Percentiles rank a stretch among this genome's conserved stretches.
These are phyloP conservation scores for Drosophila pseudotakahashii DNA, from an alignment of 2,888 invertebrate genomes.

Conservation along the genomic window DNA sequence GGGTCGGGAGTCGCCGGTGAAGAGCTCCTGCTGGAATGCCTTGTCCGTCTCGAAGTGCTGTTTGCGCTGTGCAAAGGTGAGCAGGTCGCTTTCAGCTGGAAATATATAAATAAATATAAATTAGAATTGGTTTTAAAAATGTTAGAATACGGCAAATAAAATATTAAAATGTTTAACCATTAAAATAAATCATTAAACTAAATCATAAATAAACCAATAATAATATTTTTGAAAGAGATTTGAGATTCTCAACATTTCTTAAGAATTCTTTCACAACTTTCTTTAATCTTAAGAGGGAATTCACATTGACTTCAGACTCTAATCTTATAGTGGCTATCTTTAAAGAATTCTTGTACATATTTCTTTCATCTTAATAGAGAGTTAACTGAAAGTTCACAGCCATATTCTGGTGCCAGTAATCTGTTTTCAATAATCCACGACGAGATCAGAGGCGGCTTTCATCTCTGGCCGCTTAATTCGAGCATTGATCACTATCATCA, in stretches of 20 bases:
- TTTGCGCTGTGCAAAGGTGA: slow-evolving; percentile 92
- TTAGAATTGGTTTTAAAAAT: neutral
- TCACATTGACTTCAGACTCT: too few relatives aligned
- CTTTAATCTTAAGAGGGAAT: neutral
- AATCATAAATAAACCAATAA: too few relatives aligned
- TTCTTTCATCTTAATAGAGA: neutral
- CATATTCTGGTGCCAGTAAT: neutral
- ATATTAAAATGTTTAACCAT: too few relatives aligned
- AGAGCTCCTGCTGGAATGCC: slow-evolving; percentile 89
- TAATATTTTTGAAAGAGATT: too few relatives aligned
- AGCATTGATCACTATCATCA: slow-evolving; percentile 34
- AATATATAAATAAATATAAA: neutral
- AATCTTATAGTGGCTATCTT: too few relatives aligned
- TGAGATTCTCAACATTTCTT: too few relatives aligned
- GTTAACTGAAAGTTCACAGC: neutral
- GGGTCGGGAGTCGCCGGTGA: slow-evolving; percentile 90
- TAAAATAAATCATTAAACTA: too few relatives aligned
- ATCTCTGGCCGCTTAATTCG: slow-evolving; percentile 16
- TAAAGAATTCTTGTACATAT: neutral
- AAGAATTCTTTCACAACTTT: neutral
- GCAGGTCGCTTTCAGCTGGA: slow-evolving; percentile 97
- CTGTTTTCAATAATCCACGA: slow-evolving; percentile 10
- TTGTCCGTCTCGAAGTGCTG: slow-evolving; percentile 90
- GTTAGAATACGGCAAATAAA: too few relatives aligned
- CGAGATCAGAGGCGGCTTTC: slow-evolving; percentile 25